Evolutionary conservation across 2,113 vertebrate genomes (phyloP).

Genomic region (Mesoclemmys tuberculata): DNA sequence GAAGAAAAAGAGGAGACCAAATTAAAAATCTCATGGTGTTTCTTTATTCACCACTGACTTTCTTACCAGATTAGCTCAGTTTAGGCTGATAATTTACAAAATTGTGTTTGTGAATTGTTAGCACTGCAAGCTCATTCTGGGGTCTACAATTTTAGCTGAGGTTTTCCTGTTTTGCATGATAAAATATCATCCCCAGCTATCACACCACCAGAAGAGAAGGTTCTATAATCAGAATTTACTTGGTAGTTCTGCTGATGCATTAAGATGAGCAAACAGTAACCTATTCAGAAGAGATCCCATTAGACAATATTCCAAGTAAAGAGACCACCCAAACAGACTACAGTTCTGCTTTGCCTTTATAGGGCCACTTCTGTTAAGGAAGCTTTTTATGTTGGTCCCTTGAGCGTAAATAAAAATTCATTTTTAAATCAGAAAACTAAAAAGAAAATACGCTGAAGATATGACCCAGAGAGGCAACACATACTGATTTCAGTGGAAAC

Average conservation of each 20-base stretch:
- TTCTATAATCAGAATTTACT: slow-evolving; percentile 30
- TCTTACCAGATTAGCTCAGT: neutral
- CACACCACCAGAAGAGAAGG: neutral
- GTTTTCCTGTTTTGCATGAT: neutral
- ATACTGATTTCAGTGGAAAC: neutral
- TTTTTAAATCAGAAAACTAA: neutral
- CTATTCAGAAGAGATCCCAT: neutral
- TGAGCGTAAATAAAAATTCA: neutral
- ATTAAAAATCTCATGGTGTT: slow-evolving; percentile 32
- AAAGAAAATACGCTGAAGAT: neutral
- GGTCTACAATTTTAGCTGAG: neutral
- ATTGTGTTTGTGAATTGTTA: neutral
- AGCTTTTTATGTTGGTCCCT: neutral
- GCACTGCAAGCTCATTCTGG: neutral
- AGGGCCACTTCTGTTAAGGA: neutral
- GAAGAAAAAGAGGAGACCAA: slow-evolving; percentile 22
- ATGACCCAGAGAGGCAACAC: neutral
- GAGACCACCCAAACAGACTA: neutral
- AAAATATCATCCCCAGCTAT: neutral
- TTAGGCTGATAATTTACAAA: neutral
- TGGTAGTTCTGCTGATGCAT: neutral
- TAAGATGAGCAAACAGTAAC: slow-evolving; percentile 43
- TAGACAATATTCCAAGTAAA: neutral
- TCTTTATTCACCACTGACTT: slow-evolving; percentile 1
- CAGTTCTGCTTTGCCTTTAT: neutral